Evolutionary conservation across 2,888 invertebrate genomes (phyloP).

Genomic region (Xylota sylvarum): DNA sequence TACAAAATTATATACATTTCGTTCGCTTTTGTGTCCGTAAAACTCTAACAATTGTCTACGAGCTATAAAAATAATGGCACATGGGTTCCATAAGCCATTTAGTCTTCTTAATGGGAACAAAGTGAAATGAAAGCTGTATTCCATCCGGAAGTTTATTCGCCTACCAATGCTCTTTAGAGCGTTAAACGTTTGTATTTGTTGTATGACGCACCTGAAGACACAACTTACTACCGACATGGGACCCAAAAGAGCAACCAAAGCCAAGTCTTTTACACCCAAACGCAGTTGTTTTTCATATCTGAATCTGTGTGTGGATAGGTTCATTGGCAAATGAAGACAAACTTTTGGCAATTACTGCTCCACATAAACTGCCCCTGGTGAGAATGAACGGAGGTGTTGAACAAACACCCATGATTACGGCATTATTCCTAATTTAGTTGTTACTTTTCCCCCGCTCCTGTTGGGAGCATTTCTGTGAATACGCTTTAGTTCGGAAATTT

Average conservation of each 20-base stretch:
- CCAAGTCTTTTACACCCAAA: slow-evolving; percentile 9
- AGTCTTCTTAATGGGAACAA: slow-evolving; percentile 37
- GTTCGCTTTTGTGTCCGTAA: neutral
- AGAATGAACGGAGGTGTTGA: slow-evolving; percentile 65
- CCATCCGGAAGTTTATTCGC: slow-evolving; percentile 26
- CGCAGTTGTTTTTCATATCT: slow-evolving; percentile 24
- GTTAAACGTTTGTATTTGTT: slow-evolving; percentile 41
- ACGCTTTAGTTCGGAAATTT: slow-evolving; percentile 32
- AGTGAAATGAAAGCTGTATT: slow-evolving; percentile 51
- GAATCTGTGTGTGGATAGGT: slow-evolving; percentile 27
- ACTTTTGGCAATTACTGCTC: slow-evolving; percentile 72
- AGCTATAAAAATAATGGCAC: slow-evolving; percentile 44
- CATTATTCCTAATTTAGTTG: slow-evolving; percentile 71
- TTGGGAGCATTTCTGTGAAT: slow-evolving; percentile 20
- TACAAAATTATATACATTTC: neutral
- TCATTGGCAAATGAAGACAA: slow-evolving; percentile 70
- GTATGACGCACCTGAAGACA: slow-evolving; percentile 31
- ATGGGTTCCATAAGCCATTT: slow-evolving; percentile 49
- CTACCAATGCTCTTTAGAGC: slow-evolving; percentile 8
- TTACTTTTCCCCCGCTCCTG: slow-evolving; percentile 21
- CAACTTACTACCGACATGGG: slow-evolving; percentile 38
- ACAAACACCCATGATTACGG: slow-evolving; percentile 66
- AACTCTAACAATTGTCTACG: slow-evolving; percentile 18
- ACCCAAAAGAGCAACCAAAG: slow-evolving; percentile 31
- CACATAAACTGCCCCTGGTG: slow-evolving; percentile 66